Conservation (phyloP, 2,797 vertebrate genomes). For the Sphaeramia orbicularis region DNA sequence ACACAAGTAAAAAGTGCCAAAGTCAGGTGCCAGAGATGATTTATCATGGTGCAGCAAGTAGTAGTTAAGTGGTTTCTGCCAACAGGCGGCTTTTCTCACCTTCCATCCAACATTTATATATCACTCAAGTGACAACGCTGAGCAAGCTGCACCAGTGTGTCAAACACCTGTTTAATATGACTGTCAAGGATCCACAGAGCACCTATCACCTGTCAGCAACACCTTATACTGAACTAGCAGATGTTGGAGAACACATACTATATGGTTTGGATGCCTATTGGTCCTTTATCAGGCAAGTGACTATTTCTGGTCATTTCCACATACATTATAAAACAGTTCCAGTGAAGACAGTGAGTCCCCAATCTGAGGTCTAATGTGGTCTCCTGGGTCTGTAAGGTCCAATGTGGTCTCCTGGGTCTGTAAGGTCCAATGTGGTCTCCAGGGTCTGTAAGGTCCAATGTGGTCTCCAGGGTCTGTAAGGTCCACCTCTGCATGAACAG, state of each 20-base stretch:
- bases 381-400: too few relatives aligned
- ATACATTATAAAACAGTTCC: too few relatives aligned
- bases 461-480: too few relatives aligned
- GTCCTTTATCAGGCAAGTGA: too few relatives aligned
- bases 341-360: too few relatives aligned
- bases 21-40: constrained; percentile 33
- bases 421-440: too few relatives aligned
- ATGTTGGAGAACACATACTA: not conserved
- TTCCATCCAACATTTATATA: constrained; percentile 14
- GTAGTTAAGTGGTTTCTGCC: constrained; percentile 18
- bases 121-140: constrained; percentile 23
- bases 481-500: too few relatives aligned
- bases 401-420: too few relatives aligned
- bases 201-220: constrained; percentile 11
- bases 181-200: constrained; percentile 17
- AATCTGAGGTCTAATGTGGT: too few relatives aligned
- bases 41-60: constrained; percentile 9
- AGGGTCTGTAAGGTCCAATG: too few relatives aligned
- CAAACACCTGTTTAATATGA: constrained; percentile 32
- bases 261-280: too few relatives aligned
- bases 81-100: constrained; percentile 39
- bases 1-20: constrained; percentile 32
- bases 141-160: constrained; percentile 25
- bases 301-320: too few relatives aligned
- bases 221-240: constrained; percentile 13